Evolutionary conservation across 1,140 invertebrate genomes (phyloP), one percentile per base, ranked within the genome.

Genomic region (Dufourea novaeangliae): DNA sequence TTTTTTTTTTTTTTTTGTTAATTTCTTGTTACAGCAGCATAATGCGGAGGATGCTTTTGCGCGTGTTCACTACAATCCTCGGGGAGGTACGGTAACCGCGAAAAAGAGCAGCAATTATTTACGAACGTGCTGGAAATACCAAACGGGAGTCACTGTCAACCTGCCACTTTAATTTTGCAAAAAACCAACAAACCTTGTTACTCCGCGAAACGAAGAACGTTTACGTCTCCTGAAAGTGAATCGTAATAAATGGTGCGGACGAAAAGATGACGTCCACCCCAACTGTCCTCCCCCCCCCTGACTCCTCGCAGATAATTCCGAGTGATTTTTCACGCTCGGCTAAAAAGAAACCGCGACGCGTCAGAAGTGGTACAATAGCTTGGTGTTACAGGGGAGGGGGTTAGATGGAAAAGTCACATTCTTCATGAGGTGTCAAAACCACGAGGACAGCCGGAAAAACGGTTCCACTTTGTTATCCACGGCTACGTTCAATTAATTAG

Each of bases 321-420:
- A 25, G 29, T 41, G 54, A 76, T 76, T 76, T 76, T 69, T 76
- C 73, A 76, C 54, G 32, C 41, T 11, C 29, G n/a, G 39, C 57
- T 50, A 68, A 69, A 76, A 76, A 61, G 29, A 37, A 12, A 41
- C 29, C 50, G 17, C n/a, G 41, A 39, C 39, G 29, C 46, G 73
- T 76, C 73, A 76, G 69, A 69, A 69, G 39, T 76, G 66, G n/a
- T 46, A 68, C 52, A 75, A 75, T 68, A 17, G 63, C 71, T n/a
- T n/a, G 25, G 20, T 20, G 20, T 5, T 20, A 20, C 4, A 17
- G 17, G 44, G 44, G 34, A 37, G 3, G 34, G 5, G 44, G 4
- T n/a, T n/a, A n/a, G 54, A 14, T 17, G 11, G 50, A 32, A 14
- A 14, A 46, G n/a, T 57, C 73, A 44, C 66, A 76, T 69, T 61